phyloP scores from a whole-genome alignment of 2,113 vertebrate genomes.

The Suncus etruscus region DNA sequence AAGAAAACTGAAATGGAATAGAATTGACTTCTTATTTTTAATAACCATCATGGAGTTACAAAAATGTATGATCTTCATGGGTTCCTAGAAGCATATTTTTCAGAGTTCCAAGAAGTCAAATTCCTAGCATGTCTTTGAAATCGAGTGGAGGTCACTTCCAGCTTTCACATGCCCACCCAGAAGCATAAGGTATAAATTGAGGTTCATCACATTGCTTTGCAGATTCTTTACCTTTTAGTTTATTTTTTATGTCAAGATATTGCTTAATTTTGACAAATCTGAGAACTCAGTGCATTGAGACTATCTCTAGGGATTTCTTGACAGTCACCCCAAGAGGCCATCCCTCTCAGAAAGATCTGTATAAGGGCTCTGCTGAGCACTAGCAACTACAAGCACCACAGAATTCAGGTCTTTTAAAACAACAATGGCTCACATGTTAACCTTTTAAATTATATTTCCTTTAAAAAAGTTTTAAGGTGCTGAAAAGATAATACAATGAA shows the following conservation, averaged over 20 bases:
- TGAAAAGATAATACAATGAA: neutral
- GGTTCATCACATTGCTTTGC: conserved; percentile 20
- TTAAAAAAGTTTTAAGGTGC: too few species aligned
- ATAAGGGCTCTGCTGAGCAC: neutral
- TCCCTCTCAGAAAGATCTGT: neutral
- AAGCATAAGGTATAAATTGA: conserved; percentile 39
- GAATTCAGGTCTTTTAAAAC: conserved; percentile 47
- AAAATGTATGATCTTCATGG: neutral
- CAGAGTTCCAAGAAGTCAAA: conserved; percentile 42
- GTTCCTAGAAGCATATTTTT: conserved; percentile 37
- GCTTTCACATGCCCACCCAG: conserved; percentile 9
- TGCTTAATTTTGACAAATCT: conserved; percentile 41
- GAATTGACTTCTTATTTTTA: conserved; percentile 53
- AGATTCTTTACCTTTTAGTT: conserved; percentile 11
- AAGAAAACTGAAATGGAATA: conserved; percentile 67
- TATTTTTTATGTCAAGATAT: conserved; percentile 32
- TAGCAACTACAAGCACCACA: neutral
- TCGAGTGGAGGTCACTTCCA: conserved; percentile 16
- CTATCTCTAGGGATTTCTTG: conserved; percentile 2
- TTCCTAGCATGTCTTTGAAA: conserved; percentile 24
- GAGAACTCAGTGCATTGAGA: neutral
- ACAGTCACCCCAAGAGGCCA: neutral
- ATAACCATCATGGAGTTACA: conserved; percentile 56
- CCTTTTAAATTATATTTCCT: neutral
- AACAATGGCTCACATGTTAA: neutral